Base-by-base conservation (phyloP, 92 coral and sea anemone genomes). In the Siderastrea radians region DNA sequence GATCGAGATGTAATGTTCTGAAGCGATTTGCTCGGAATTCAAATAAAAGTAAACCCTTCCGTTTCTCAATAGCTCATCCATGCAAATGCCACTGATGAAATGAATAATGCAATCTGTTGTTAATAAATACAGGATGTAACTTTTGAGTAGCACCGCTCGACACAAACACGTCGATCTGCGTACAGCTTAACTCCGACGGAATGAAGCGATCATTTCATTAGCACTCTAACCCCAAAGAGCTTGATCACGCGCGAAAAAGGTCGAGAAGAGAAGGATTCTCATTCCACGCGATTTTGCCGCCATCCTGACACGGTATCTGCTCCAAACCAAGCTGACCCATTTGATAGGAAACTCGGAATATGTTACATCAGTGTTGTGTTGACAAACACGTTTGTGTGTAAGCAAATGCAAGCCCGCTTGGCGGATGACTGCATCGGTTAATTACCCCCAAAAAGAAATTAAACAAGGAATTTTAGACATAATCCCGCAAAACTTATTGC, bases 301-400 rank as follows among this genome's bases (percentile, higher is more conserved):
- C 17, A 68, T 19, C 16, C 48, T 26, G 69, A 19, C 48, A 3
- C 49, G 62, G 4, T 38, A 67, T 80, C 58, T 49, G 7, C 54
- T 46, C 16, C 6, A 70, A 70, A 61, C 15, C 9, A 26, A 61
- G 54, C 69, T 16, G 69, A 59, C 55, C 50, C 45, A 49, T 45
- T 53, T 43, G 74, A 84, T 74, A 61, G 63, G n/a, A 15, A 74
- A 49, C 7, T 82, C 49, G 48, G 87, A 49, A 59, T 44, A 52
- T 13, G 80, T 61, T 61, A 74, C 72, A 72, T 61, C 72, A 49
- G 80, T 38, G 43, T 62, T 43, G 72, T 73, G 80, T 73, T 84
- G 62, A 84, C 81, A 74, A 84, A 84, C 80, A 74, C n/a, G 80
- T 61, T 52, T 63, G 44, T 59, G 63, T 84, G 87, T 16, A 72